Evolutionary conservation across 2,888 invertebrate genomes (phyloP).

Genomic region (Anorthoa munda): DNA sequence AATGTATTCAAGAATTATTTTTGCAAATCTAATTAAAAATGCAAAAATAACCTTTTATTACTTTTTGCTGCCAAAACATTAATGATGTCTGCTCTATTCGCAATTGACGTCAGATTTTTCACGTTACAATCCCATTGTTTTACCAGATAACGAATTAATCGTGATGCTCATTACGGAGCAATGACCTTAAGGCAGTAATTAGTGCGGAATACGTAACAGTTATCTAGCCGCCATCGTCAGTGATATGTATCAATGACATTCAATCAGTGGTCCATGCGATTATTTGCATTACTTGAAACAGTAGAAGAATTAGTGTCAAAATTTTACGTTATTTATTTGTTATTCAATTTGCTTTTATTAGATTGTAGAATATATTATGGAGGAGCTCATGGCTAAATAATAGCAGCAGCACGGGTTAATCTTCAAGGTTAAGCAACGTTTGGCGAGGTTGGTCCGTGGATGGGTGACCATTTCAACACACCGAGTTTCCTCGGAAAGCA

Average conservation of each 20-base stretch:
- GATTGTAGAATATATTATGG: too few species aligned
- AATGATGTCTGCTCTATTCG: not conserved
- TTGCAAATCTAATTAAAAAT: not conserved
- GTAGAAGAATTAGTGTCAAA: not conserved
- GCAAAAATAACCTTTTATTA: not conserved
- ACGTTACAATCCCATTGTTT: constrained; percentile 39
- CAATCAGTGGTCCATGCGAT: constrained; percentile 1
- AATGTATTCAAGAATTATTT: too few species aligned
- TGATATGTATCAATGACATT: constrained; percentile 45
- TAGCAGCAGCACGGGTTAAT: too few species aligned
- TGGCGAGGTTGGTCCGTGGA: too few species aligned
- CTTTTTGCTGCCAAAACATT: not conserved
- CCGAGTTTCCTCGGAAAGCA: too few species aligned
- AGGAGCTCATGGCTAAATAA: too few species aligned
- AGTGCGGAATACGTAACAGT: constrained; percentile 60
- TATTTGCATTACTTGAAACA: not conserved
- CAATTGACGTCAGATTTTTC: constrained; percentile 19
- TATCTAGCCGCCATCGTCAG: constrained; percentile 29
- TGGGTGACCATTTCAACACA: too few species aligned
- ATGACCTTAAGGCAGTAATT: constrained; percentile 61
- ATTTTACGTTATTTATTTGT: not conserved
- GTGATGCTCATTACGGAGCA: constrained; percentile 30
- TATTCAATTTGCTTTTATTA: too few species aligned
- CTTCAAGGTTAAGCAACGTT: too few species aligned
- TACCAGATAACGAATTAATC: constrained; percentile 40